Base-by-base conservation (phyloP, 53 echinoderm and acorn worm genomes). In the Paracentrotus lividus region DNA sequence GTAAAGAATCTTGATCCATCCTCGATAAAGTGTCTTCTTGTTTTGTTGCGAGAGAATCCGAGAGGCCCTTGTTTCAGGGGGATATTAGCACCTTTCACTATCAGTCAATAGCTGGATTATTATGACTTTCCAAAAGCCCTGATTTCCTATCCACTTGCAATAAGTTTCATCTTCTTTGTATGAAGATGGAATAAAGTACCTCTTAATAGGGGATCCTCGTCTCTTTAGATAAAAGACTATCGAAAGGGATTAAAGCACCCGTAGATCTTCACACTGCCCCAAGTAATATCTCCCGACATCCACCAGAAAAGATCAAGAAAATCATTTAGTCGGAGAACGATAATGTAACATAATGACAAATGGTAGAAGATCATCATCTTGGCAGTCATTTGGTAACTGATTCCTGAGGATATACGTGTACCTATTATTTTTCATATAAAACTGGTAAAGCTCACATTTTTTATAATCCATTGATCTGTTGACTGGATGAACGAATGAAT, bases 1-100 rank as follows among this genome's bases (percentile, higher is more conserved):
- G 47, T 47, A 81, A 45, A 45, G 81, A 81, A 81, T 47, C 81
- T 81, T 45, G 8, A 81, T 81, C 81, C 47, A 21, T 12, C n/a
- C 10, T n/a, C n/a, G 26, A 47, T 81, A 45, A 81, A 81, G 47
- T 81, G 47, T 81, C 81, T 81, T 81, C 47, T 7, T 36, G 38
- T 72, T 67, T n/a, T 77, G 77, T 42, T 77, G 77, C 67, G 36
- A n/a, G 47, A 49, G 81, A 47, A 47, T 47, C 44, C 44, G 14
- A 81, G 81, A 47, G 81, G 81, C 81, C 81, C 26, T 81, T 49
- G 81, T 81, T 81, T 47, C 24, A 81, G 81, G 81, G 81, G 81
- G 47, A n/a, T 81, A 81, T 81, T 81, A 81, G 81, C 27, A 81
- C 47, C 47, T 81, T n/a, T 81, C 81, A 45, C 81, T 21, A 81